Evolutionary conservation across 2,797 vertebrate species (phyloP), one percentile per base, ranked within the genome.

Genomic region (Lates japonicus): DNA sequence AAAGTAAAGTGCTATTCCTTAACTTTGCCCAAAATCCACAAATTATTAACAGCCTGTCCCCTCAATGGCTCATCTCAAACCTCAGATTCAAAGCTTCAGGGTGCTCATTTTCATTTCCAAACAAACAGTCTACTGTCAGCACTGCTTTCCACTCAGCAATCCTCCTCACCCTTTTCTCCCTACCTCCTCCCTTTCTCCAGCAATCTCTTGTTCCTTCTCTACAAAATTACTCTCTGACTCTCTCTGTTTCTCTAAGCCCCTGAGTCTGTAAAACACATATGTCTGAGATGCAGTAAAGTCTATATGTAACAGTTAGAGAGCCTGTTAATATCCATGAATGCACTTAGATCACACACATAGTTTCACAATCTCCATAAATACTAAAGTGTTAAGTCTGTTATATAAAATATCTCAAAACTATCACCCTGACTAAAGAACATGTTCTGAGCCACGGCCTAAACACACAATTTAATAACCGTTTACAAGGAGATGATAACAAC

Each of bases 401-500:
- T 5, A 62, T 42, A 71, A 19, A 78, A 83, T 61, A 69, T 60
- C 73, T 72, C 22, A 52, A 60, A 71, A 59, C 52, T 11, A 33
- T 54, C 25, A 37, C 49, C 67, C 72, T 54, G 54, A 68, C 57
- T 65, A 44, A 72, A 59, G 42, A 64, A 58, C 49, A 51, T 39
- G 41, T 17, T 81, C 68, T 3, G 29, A 76, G 60, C 74, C 19
- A 29, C 11, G 57, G 48, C 65, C 52, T 49, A 46, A 76, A 78
- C 73, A 62, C 61, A 65, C 55, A 55, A 57, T 33, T 20, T 81
- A 78, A 72, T 63, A 71, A 85, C 54, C 1, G 33, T 81, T 85
- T 84, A 79, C 66, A 80, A 49, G 59, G 66, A 77, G 65, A 80
- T 81, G 77, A 78, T 68, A 78, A 76, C 71, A 82, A 81, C 75